Base-by-base conservation (phyloP, 2,113 vertebrate genomes). In the Peromyscus polionotus region DNA sequence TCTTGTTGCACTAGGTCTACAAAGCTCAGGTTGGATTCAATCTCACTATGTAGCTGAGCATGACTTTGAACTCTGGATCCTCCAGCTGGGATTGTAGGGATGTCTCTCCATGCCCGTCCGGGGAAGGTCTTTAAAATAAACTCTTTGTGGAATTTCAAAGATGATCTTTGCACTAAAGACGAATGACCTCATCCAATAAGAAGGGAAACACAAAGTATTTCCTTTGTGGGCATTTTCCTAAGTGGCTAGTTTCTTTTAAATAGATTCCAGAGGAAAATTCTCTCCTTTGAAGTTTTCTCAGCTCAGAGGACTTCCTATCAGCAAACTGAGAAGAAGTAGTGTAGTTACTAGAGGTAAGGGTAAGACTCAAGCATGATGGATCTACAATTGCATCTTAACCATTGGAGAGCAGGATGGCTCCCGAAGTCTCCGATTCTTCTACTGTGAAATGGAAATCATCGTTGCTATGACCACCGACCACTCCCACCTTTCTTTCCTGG, bases 61-160 rank as follows among this genome's bases (percentile, higher is more conserved):
- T 85, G 65, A 51, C 45, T 68, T 36, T 70, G 85, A 87, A 87
- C 31, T 70, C 63, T 22, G 45, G 19, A 48, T 36, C 16, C 63
- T 87, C 45, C 85, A 36, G 19, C 31, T 87, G 45, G 11, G 65
- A 48, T 51, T 24, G 36, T 51, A 70, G 42, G 31, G 14, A 87
- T 51, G 42, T 51, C 8, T 48, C 63, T 19, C 28, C 31, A 87
- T n/a, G 28, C 11, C 7, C 19, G 51, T 2, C 19, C n/a, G 77
- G 54, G 51, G 10, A 51, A 19, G 31, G 5, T 19, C 54, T 90
- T 95, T 96, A 93, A 95, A 96, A 85, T 88, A 95, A 88, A 83
- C 19, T 75, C 75, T 42, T 36, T 42, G 36, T 80, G 91, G 20
- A 12, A 48, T 91, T 83, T 94, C 59, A 67, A 45, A 80, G 59